Evolutionary conservation across 2,888 invertebrate genomes (phyloP).

Genomic region (Rapana venosa): DNA sequence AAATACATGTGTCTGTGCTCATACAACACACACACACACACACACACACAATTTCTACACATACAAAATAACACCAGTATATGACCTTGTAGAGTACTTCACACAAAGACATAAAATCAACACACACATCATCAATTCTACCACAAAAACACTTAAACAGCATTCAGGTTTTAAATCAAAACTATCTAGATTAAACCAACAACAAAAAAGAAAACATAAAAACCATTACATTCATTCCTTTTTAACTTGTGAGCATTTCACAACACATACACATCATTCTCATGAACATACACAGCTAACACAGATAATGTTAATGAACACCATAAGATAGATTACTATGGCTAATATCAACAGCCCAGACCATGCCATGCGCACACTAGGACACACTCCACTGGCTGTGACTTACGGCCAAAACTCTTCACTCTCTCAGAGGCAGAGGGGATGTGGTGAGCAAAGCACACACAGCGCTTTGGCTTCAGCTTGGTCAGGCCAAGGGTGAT

Average conservation of each 20-base stretch:
- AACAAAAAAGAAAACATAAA: no score
- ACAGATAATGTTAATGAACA: background rate
- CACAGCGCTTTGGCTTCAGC: slow-evolving; percentile 47
- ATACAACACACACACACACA: background rate
- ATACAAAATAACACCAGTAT: background rate
- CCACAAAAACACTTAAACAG: no score
- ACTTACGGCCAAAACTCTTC: slow-evolving; percentile 49
- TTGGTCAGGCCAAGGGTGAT: slow-evolving; percentile 50
- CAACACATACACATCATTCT: no score
- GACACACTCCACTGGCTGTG: background rate
- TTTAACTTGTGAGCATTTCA: background rate
- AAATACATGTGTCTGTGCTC: no score
- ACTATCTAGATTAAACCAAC: no score
- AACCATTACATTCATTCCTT: no score
- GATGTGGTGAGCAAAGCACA: slow-evolving; percentile 55
- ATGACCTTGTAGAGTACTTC: no score
- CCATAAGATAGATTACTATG: background rate
- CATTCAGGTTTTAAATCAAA: no score
- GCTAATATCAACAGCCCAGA: background rate
- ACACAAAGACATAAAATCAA: no score
- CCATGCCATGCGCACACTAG: background rate
- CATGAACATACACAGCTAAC: background rate
- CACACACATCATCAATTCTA: no score
- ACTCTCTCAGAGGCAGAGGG: slow-evolving; percentile 44
- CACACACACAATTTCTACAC: background rate